Evolutionary conservation across 2,113 vertebrate species (phyloP).

Genomic region (Strix uralensis): DNA sequence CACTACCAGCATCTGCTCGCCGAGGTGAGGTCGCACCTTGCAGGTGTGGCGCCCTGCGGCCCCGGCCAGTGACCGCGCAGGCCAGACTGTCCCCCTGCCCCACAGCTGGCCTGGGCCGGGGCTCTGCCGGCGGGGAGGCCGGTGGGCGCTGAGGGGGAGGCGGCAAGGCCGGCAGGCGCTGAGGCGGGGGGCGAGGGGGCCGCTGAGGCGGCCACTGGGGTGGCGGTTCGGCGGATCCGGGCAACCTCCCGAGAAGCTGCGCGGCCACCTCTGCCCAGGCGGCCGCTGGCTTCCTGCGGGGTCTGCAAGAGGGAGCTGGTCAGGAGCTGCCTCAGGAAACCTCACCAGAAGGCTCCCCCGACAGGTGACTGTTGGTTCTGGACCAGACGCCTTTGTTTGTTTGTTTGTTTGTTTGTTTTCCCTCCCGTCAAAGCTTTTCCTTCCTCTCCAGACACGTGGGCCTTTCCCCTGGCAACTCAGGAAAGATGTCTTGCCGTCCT

Average conservation of each 20-base stretch:
- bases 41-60: neutral
- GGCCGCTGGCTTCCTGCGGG: neutral
- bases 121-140: too few relatives aligned
- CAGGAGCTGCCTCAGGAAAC: neutral
- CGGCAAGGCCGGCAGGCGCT: too few relatives aligned
- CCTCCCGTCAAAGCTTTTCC: neutral
- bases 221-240: neutral
- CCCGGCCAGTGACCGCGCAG: neutral
- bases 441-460: neutral
- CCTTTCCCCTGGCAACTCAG: too few relatives aligned
- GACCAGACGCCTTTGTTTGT: neutral
- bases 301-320: neutral
- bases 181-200: too few relatives aligned
- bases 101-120: rapidly evolving
- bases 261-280: neutral
- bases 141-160: too few relatives aligned
- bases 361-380: neutral
- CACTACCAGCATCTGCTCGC: rapidly evolving
- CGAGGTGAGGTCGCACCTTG: rapidly evolving
- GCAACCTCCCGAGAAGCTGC: neutral
- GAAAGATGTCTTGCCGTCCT: neutral
- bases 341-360: neutral
- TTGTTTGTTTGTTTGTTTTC: neutral
- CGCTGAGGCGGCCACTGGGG: neutral
- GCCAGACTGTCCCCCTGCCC: neutral